Conservation (phyloP, 2,113 vertebrate genomes). For the Rhea americana region DNA sequence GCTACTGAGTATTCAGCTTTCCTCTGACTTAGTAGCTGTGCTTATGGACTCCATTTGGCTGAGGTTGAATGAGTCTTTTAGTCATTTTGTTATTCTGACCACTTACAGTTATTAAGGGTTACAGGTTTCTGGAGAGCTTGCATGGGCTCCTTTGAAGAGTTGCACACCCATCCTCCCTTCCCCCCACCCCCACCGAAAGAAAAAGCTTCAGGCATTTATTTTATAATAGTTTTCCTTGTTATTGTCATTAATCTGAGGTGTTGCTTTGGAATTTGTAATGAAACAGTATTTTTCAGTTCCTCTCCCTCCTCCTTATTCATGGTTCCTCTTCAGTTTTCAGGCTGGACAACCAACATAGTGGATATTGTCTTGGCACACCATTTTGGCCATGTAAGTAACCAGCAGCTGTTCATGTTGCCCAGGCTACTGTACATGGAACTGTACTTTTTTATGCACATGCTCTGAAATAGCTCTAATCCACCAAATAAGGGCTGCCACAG, state of each 20-base stretch:
- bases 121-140: background rate
- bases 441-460: background rate
- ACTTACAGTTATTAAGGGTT: background rate
- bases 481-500: background rate
- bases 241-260: background rate
- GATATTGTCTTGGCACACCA: constrained; percentile 93
- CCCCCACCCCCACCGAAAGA: too few relatives aligned
- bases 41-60: background rate
- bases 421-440: background rate
- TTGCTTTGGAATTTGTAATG: background rate
- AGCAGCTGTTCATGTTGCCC: background rate
- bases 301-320: constrained; percentile 4
- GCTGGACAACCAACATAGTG: constrained; percentile 92
- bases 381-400: constrained; percentile 89
- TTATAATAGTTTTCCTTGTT: background rate
- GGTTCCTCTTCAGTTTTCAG: constrained; percentile 82
- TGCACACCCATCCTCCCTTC: background rate
- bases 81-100: background rate
- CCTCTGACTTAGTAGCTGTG: background rate
- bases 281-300: background rate
- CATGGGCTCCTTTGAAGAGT: background rate
- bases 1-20: background rate
- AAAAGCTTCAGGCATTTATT: background rate
- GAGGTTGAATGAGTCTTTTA: background rate
- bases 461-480: background rate